Base-by-base conservation (phyloP, 2,888 invertebrate genomes). In the Chrysolina americana region DNA sequence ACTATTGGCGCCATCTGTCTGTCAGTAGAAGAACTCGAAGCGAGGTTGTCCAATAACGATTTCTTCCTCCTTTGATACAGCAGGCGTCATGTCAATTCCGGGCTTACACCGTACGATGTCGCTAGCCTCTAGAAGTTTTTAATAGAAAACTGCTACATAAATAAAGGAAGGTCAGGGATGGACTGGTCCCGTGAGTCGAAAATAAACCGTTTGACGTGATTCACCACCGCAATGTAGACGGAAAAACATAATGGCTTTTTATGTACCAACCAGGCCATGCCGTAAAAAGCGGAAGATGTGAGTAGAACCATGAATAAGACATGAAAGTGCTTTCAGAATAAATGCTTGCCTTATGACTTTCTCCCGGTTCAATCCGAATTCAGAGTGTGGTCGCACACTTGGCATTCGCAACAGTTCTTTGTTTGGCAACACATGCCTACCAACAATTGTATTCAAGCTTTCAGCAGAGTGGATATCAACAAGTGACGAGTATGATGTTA, bases 151-250 rank as follows among this genome's bases (percentile, higher is more conserved):
- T 23, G 44, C 36, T 59, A 59, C 63, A 50, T 44, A 47, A 47
- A 63, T 65, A 21, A 23, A 17, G 65, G 28, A 44, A 71, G 71
- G 71, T 71, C 71, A 71, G 53, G 71, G 71, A 21, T 50, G 23
- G 53, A 71, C 64, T 65, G 65, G 71, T 41, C 64, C 63, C 23
- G 47, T 41, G 59, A 56, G 59, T 62, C 59, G 28, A 71, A 62
- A 71, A 66, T 71, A 71, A 66, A 65, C 59, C 47, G 53, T 28
- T 23, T 41, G 44, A 28, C 65, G 56, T 41, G n/a, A 59, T 28
- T 59, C 28, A 59, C 59, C 59, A 0, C 28, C 59, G 59, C n/a
- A 59, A 59, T 59, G 59, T 59, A 59, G 59, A 5, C 59, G 36
- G 59, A 36, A 59, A 59, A 59, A 59, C 59, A 59, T 59, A 59